phyloP scores from a whole-genome alignment of 2,113 vertebrate species.

The Benitochromis conjunctus region DNA sequence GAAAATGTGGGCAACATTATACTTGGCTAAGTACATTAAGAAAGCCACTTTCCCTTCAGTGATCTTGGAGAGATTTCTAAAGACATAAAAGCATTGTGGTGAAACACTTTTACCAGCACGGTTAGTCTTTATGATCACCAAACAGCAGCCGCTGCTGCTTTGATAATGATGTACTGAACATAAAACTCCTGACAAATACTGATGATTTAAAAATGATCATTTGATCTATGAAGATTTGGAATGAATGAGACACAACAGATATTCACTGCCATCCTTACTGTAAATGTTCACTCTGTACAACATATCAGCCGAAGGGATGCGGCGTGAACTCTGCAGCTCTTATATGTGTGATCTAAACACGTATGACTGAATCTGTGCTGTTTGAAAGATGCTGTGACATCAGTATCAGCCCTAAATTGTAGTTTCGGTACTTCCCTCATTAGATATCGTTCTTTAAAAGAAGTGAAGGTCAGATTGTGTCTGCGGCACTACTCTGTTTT shows the following conservation, averaged over 20 bases:
- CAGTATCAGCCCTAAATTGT: not conserved
- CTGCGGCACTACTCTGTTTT: too few species aligned
- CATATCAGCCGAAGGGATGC: not conserved
- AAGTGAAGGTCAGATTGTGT: not conserved
- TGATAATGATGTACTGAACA: not conserved
- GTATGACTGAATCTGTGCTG: not conserved
- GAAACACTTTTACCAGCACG: not conserved
- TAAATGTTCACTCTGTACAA: not conserved
- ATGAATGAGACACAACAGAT: not conserved
- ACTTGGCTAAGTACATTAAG: constrained; percentile 11
- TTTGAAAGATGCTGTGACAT: not conserved
- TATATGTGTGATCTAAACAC: rapidly evolving
- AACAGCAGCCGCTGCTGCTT: not conserved
- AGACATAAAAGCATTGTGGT: not conserved
- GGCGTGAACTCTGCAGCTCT: not conserved
- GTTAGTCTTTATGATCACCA: not conserved
- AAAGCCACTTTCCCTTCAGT: not conserved
- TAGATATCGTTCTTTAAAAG: not conserved
- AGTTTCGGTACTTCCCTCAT: not conserved
- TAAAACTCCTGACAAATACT: not conserved
- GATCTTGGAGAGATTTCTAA: not conserved
- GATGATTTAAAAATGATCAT: not conserved
- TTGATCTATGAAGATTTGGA: not conserved
- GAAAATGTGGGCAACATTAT: not conserved
- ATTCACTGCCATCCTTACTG: not conserved